These are phyloP conservation scores for Rhadinocentrus ornatus DNA, from an alignment of 2,797 vertebrate species.

Conservation along the genomic window DNA sequence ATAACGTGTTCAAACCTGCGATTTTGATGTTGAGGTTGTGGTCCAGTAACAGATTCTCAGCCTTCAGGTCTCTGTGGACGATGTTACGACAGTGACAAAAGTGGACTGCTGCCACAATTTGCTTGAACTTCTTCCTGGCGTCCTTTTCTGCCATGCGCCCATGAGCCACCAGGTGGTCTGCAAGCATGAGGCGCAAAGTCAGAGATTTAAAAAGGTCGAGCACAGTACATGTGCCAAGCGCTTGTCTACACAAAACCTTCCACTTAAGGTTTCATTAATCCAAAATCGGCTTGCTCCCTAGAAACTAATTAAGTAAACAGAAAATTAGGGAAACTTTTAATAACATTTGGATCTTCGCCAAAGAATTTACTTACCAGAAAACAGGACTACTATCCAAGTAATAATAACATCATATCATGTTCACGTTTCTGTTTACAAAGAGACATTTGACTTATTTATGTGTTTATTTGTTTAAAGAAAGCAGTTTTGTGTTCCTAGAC, in stretches of 20 bases:
- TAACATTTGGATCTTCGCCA: not conserved
- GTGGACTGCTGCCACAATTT: constrained; percentile 96
- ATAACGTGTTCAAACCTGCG: constrained; percentile 81
- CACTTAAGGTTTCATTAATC: not conserved
- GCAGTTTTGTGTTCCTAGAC: not conserved
- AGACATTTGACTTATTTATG: not conserved
- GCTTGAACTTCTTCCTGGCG: constrained; percentile 96
- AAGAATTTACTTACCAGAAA: not conserved
- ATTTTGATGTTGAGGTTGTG: constrained; percentile 99
- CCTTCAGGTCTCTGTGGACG: constrained; percentile 97
- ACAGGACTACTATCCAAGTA: not conserved
- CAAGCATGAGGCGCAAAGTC: not conserved
- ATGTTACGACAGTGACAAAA: constrained; percentile 98
- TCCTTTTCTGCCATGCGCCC: constrained; percentile 99
- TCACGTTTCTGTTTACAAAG: not conserved
- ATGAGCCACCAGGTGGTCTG: constrained; percentile 98
- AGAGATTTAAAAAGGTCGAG: not conserved
- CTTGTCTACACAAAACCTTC: not conserved
- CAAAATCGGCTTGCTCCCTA: not conserved
- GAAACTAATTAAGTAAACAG: not conserved
- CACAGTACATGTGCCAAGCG: not conserved
- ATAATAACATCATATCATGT: not conserved
- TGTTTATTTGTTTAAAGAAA: not conserved
- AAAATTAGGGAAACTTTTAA: not conserved
- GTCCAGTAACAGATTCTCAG: constrained; percentile 97